phyloP scores from a whole-genome alignment of 2,888 invertebrate species.

The Zygaena filipendulae region DNA sequence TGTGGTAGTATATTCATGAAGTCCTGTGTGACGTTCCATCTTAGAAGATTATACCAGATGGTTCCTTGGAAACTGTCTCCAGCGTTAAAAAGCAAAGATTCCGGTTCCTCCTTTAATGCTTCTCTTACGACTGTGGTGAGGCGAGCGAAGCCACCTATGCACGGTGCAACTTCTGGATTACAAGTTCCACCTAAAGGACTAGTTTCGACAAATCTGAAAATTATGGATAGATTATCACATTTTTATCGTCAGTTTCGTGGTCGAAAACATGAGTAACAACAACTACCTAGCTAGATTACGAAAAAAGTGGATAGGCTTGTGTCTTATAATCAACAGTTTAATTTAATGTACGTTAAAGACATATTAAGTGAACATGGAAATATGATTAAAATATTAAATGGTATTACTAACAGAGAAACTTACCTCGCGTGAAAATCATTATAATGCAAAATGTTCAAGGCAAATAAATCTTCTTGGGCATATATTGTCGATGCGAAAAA shows the following conservation, averaged over 20 bases:
- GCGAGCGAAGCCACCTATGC: constrained; percentile 79
- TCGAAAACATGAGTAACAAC: not conserved
- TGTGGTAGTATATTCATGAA: constrained; percentile 83
- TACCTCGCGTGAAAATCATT: constrained; percentile 59
- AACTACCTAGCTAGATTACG: not conserved
- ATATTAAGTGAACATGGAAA: too few species aligned
- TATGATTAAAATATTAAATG: too few species aligned
- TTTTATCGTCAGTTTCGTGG: not conserved
- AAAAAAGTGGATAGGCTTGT: not conserved
- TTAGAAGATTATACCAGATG: constrained; percentile 80
- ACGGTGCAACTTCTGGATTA: constrained; percentile 46
- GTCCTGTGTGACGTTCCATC: constrained; percentile 79
- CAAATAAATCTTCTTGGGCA: too few species aligned
- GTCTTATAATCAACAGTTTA: too few species aligned
- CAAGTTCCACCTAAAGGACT: constrained; percentile 67
- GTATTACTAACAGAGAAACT: too few species aligned
- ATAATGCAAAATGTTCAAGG: constrained; percentile 48
- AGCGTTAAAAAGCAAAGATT: constrained; percentile 72
- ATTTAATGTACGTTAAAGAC: too few species aligned
- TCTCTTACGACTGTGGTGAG: constrained; percentile 66
- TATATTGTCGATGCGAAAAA: too few species aligned
- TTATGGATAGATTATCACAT: too few species aligned
- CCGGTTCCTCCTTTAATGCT: constrained; percentile 61
- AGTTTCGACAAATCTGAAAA: constrained; percentile 74
- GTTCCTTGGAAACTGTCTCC: constrained; percentile 79